Conservation (phyloP, 2,888 invertebrate genomes). For the Heliconius sara region DNA sequence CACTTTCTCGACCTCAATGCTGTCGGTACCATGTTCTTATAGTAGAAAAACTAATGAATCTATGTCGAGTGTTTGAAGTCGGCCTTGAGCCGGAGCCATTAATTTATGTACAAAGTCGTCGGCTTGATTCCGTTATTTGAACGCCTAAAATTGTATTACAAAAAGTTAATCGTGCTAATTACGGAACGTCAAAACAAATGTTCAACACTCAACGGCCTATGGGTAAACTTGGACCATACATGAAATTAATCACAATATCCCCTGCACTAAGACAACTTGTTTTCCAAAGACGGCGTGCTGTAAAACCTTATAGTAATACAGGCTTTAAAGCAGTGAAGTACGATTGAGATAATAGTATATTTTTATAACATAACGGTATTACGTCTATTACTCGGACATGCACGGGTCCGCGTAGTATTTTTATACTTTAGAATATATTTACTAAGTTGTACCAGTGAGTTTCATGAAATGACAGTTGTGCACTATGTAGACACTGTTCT, state of each 20-base stretch:
- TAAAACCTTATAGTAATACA: conserved; percentile 37
- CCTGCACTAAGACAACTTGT: conserved; percentile 36
- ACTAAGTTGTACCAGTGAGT: conserved; percentile 9
- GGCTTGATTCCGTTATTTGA: conserved; percentile 75
- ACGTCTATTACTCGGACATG: conserved; percentile 12
- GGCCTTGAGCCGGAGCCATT: conserved; percentile 81
- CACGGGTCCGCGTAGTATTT: conserved; percentile 4
- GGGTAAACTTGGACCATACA: conserved; percentile 33
- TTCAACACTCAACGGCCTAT: not conserved
- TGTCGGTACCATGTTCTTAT: conserved; percentile 76
- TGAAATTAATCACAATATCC: conserved; percentile 40
- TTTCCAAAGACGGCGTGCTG: conserved; percentile 33
- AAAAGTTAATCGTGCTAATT: not conserved
- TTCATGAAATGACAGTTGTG: conserved; percentile 37
- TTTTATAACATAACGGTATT: conserved; percentile 50
- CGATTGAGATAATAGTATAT: conserved; percentile 46
- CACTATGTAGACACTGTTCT: conserved; percentile 36
- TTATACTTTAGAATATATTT: conserved; percentile 8
- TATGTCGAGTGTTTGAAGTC: conserved; percentile 82
- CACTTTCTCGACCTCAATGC: conserved; percentile 80
- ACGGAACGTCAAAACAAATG: not conserved
- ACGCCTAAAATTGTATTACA: conserved; percentile 55
- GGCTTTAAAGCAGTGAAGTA: conserved; percentile 42
- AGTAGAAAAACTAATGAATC: conserved; percentile 80
- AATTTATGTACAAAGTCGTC: conserved; percentile 81